These are phyloP conservation scores for Pasiphila rectangulata DNA, from an alignment of 2,888 invertebrate genomes.

Conservation along the genomic window DNA sequence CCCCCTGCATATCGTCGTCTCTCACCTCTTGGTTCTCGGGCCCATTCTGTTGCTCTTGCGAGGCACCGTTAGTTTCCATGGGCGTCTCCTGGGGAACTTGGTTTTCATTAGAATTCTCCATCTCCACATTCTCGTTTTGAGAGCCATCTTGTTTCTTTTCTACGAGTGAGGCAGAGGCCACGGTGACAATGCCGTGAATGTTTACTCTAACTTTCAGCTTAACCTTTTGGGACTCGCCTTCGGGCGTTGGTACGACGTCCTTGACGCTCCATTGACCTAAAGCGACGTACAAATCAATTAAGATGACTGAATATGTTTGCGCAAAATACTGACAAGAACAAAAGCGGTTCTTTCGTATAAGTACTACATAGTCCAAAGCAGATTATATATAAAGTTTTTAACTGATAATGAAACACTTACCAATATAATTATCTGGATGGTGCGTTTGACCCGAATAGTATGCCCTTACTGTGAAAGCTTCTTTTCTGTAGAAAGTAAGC, in stretches of 20 bases:
- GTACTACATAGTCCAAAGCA: not conserved
- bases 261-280: conserved; percentile 88
- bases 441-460: conserved; percentile 89
- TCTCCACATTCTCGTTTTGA: conserved; percentile 67
- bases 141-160: conserved; percentile 84
- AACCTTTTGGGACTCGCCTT: conserved; percentile 96
- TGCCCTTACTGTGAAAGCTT: conserved; percentile 93
- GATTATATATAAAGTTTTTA: not conserved
- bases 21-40: conserved; percentile 77
- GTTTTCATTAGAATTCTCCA: conserved; percentile 71
- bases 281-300: conserved; percentile 23
- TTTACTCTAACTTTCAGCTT: conserved; percentile 98
- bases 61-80: conserved; percentile 75
- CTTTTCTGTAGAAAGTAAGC: conserved; percentile 94
- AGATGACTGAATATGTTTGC: conserved; percentile 3
- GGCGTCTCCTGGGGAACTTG: conserved; percentile 64
- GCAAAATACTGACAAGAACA: conserved; percentile 9
- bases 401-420: conserved; percentile 74
- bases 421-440: conserved; percentile 89
- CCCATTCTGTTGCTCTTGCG: conserved; percentile 69
- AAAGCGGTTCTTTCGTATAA: not conserved
- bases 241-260: conserved; percentile 91
- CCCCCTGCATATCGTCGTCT: conserved; percentile 67
- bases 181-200: conserved; percentile 93
- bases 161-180: conserved; percentile 91